phyloP scores from a whole-genome alignment of 1,140 invertebrate genomes.

The Pachypeltis micranthus region DNA sequence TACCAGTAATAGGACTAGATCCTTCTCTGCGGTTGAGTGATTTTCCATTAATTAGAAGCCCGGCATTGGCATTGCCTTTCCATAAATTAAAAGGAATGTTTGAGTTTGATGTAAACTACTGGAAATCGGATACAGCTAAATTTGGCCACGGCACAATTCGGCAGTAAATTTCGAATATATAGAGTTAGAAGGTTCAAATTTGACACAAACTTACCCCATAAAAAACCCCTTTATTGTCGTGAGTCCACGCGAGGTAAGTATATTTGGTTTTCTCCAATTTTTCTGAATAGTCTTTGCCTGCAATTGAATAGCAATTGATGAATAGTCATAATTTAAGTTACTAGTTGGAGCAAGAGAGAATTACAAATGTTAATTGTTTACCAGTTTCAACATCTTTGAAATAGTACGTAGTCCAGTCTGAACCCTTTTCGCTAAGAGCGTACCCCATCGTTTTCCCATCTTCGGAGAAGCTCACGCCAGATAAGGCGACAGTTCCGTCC shows the following conservation, averaged over 20 bases:
- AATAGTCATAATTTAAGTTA: slow-evolving; percentile 7
- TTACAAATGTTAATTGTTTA: slow-evolving; percentile 29
- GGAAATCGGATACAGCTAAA: no score
- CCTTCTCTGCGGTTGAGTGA: no score
- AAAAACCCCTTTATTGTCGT: slow-evolving; percentile 89
- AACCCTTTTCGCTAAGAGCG: slow-evolving; percentile 80
- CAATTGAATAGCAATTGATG: slow-evolving; percentile 19
- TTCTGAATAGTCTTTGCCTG: slow-evolving; percentile 79
- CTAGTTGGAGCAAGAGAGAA: background rate
- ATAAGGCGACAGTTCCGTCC: slow-evolving; percentile 85
- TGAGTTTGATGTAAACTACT: no score
- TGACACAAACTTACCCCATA: slow-evolving; percentile 77
- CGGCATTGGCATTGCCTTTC: no score
- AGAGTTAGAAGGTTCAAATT: no score
- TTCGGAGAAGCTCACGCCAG: slow-evolving; percentile 70
- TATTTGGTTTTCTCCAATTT: slow-evolving; percentile 84
- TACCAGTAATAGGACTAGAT: no score
- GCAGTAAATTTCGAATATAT: no score
- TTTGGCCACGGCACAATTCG: no score
- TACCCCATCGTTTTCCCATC: slow-evolving; percentile 85
- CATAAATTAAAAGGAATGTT: no score
- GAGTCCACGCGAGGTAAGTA: slow-evolving; percentile 82
- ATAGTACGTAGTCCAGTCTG: slow-evolving; percentile 89
- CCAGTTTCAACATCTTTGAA: slow-evolving; percentile 66
- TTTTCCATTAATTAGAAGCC: no score